These are phyloP conservation scores for Noctua fimbriata DNA, from an alignment of 2,888 invertebrate genomes.

Conservation along the genomic window DNA sequence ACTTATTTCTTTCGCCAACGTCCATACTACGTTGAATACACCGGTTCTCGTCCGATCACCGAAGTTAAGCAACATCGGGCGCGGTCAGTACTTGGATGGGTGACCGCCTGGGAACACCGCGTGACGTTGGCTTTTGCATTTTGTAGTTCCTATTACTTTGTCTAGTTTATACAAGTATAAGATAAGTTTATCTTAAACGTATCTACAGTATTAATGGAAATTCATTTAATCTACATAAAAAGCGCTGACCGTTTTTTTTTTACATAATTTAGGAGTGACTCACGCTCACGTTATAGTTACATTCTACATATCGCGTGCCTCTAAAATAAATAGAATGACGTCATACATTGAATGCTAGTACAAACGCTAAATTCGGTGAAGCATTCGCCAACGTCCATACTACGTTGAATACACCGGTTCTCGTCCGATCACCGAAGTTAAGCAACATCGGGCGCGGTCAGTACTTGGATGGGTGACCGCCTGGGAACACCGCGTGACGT, in stretches of 20 bases:
- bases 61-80: constrained; percentile 86
- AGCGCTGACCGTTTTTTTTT: too few species aligned
- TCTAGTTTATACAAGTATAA: too few species aligned
- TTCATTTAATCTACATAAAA: too few species aligned
- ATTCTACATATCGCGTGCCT: too few species aligned
- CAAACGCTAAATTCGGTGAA: neutral
- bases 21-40: constrained; percentile 80
- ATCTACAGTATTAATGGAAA: too few species aligned
- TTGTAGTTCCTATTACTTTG: neutral
- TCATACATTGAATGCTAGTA: too few species aligned
- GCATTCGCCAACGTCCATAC: constrained; percentile 46
- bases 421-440: constrained; percentile 88
- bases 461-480: constrained; percentile 87
- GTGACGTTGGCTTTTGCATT: constrained; percentile 75
- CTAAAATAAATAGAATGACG: too few species aligned
- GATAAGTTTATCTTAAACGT: too few species aligned
- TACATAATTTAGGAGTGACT: too few species aligned
- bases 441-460: constrained; percentile 85
- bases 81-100: constrained; percentile 89
- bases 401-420: constrained; percentile 84
- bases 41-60: constrained; percentile 89
- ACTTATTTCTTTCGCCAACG: constrained; percentile 10
- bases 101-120: constrained; percentile 87
- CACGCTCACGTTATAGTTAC: too few species aligned
- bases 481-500: constrained; percentile 82